These are phyloP conservation scores for Drosophila sechellia DNA, from an alignment of 1,140 invertebrate genomes.

Conservation along the genomic window DNA sequence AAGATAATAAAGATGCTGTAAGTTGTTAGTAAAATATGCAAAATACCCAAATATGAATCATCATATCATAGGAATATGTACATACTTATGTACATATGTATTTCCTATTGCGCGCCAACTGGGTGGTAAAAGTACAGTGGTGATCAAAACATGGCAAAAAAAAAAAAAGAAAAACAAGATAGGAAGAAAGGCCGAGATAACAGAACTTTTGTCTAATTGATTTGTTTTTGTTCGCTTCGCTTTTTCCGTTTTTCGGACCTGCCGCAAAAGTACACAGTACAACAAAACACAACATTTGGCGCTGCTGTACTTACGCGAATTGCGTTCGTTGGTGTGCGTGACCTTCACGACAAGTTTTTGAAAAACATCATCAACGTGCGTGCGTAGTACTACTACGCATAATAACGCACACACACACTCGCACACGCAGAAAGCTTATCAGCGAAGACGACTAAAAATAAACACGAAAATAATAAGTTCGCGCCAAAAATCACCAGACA, in stretches of 20 bases:
- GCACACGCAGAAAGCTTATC: constrained; percentile 53
- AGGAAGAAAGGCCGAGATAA: constrained; percentile 31
- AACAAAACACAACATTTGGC: constrained; percentile 42
- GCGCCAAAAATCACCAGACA: constrained; percentile 70
- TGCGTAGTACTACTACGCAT: constrained; percentile 57
- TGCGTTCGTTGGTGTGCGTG: constrained; percentile 35
- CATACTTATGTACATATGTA: too few species aligned
- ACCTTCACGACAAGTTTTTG: constrained; percentile 73
- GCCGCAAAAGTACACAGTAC: constrained; percentile 41
- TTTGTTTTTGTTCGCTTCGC: constrained; percentile 15
- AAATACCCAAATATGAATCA: neutral
- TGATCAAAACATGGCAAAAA: constrained; percentile 56
- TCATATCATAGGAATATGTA: neutral
- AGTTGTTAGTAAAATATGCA: too few species aligned
- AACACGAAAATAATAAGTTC: constrained; percentile 64
- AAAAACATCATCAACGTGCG: constrained; percentile 74
- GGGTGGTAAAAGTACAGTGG: constrained; percentile 63
- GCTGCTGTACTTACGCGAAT: constrained; percentile 74
- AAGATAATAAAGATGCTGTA: too few species aligned
- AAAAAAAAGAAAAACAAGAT: constrained; percentile 1
- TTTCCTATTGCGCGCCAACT: constrained; percentile 25
- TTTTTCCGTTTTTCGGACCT: constrained; percentile 42
- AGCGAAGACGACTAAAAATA: constrained; percentile 70
- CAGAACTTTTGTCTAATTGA: constrained; percentile 44
- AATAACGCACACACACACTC: constrained; percentile 22